Conservation (phyloP, 2,888 invertebrate genomes). For the Chouioia cunea region DNA sequence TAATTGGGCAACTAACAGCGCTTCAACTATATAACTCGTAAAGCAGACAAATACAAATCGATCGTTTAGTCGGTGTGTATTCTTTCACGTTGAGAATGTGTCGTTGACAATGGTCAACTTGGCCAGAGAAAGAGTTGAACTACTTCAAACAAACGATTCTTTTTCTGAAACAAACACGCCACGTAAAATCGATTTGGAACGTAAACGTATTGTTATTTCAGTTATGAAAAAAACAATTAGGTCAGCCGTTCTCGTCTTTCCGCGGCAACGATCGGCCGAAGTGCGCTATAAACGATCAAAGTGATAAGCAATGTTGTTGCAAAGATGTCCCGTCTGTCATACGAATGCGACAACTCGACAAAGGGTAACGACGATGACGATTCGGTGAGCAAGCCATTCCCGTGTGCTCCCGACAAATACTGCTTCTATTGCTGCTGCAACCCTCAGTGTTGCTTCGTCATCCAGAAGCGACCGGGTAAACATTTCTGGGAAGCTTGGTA, state of each 20-base stretch:
- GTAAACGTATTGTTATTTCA: too few relatives aligned
- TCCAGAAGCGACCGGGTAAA: constrained; percentile 60
- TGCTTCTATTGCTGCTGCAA: constrained; percentile 62
- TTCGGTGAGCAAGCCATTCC: constrained; percentile 51
- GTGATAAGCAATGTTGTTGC: constrained; percentile 11
- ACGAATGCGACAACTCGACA: constrained; percentile 58
- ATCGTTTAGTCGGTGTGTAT: too few relatives aligned
- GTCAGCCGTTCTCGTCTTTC: not conserved
- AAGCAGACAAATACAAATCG: too few relatives aligned
- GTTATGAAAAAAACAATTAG: too few relatives aligned
- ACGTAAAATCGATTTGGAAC: too few relatives aligned
- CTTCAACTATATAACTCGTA: too few relatives aligned
- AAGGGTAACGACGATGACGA: constrained; percentile 50
- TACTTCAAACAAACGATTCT: too few relatives aligned
- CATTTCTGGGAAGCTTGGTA: constrained; percentile 65
- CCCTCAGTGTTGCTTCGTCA: constrained; percentile 60
- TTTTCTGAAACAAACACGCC: too few relatives aligned
- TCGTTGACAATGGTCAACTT: too few relatives aligned
- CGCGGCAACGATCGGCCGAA: not conserved
- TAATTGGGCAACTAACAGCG: too few relatives aligned
- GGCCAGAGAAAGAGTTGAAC: too few relatives aligned
- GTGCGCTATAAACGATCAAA: not conserved
- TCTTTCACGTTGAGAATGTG: too few relatives aligned
- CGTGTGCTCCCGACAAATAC: constrained; percentile 59
- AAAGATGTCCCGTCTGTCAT: constrained; percentile 51